Conservation (phyloP, 2,888 invertebrate species). For the Bellardia bayeri region DNA sequence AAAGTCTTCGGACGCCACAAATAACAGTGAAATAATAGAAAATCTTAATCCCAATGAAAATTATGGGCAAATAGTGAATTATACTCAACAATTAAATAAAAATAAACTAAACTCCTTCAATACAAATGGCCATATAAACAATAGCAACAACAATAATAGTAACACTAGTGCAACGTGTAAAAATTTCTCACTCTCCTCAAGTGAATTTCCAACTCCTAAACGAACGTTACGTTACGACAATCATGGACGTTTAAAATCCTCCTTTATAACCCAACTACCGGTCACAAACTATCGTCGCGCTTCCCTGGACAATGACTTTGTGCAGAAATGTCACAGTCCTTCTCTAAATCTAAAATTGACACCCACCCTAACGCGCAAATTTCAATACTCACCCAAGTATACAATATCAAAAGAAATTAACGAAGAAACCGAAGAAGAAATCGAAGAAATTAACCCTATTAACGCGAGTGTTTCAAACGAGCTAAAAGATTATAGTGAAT, state of each 20-base stretch:
- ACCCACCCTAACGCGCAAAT: conserved; percentile 67
- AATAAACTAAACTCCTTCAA: background rate
- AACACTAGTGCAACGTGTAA: conserved; percentile 23
- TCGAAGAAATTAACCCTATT: conserved; percentile 35
- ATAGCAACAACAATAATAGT: conserved; percentile 21
- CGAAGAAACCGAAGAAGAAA: conserved; percentile 68
- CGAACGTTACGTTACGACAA: conserved; percentile 80
- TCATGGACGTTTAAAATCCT: conserved; percentile 78
- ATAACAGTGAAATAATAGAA: conserved; percentile 56
- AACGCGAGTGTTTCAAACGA: conserved; percentile 5
- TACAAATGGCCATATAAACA: background rate
- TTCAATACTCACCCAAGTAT: conserved; percentile 65
- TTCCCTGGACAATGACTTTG: conserved; percentile 58
- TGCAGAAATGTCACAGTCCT: conserved; percentile 38
- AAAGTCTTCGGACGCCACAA: background rate
- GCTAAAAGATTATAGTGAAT: background rate
- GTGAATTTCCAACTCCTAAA: conserved; percentile 61
- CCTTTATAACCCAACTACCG: conserved; percentile 71
- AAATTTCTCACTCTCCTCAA: background rate
- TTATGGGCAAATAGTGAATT: conserved; percentile 9
- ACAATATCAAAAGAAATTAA: conserved; percentile 65
- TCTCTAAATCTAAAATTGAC: conserved; percentile 54
- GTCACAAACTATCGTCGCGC: conserved; percentile 55
- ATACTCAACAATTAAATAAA: background rate
- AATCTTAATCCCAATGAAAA: conserved; percentile 54